Evolutionary conservation across 2,888 invertebrate species (phyloP), one percentile per base, ranked within the genome.

Genomic region (Trachelus iudaicus): DNA sequence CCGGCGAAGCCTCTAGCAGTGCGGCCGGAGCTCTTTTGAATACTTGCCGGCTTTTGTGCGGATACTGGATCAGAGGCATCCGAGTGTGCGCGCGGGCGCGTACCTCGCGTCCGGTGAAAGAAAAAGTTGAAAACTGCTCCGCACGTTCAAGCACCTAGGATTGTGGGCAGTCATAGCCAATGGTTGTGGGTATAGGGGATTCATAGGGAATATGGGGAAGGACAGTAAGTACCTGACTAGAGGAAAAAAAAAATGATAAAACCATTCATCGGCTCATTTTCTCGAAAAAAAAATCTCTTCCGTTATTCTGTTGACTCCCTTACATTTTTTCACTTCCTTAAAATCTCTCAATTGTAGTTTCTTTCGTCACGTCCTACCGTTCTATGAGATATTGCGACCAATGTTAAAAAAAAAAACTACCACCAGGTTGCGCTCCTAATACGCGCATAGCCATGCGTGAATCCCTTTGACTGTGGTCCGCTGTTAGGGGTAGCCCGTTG

Each of bases 391-490:
- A 23, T 56, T 23, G 56, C 23, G 23, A 56, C 9, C 9, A 56
- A 56, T 56, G 56, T 23, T 6, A 23, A 56, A 23, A 56, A 23
- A 56, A 56, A 56, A 56, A 6, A 40, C 23, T 6, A 56, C 3
- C 56, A 23, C 4, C 12, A 12, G 35, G 23, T 56, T 56, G 56
- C 9, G 9, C 56, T 23, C 56, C 81, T 85, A 85, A 82, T 84
- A 84, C 85, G 85, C 85, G 81, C 85, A 85, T 56, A 56, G 31
- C 33, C 33, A 83, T 83, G 83, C 83, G 85, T 82, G 82, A 84
- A 85, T 87, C 86, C 86, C 85, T 87, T 87, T 87, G 85, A 87
- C 83, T 85, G 81, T 85, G 83, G 84, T 83, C 86, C 85, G 83
- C 82, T 81, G 85, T 84, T 84, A 82, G 85, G 87, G 87, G 84